Evolutionary conservation across 1,140 invertebrate genomes (phyloP), one percentile per base, ranked within the genome.

Genomic region (Scaptomyza montana): DNA sequence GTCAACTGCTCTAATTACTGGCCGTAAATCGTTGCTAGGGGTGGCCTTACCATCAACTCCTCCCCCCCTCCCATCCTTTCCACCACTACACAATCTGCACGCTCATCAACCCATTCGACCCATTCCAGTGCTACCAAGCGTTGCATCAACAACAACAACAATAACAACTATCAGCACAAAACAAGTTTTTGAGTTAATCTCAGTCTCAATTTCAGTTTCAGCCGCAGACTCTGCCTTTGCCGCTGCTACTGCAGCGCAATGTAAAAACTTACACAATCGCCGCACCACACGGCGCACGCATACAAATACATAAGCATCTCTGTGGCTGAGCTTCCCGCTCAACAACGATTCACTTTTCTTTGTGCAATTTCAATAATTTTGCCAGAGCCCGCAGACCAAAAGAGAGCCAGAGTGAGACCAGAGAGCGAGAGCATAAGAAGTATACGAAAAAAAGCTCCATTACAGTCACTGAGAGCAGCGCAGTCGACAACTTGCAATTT

Each of bases 321-420:
- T 63, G 36, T 46, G 53, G 28, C 46, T 9, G 36, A 66, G 69
- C 69, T 72, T 61, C 65, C 56, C 66, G 61, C 81, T 77, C 74
- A 70, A 66, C 84, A 74, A 66, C 84, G 72, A 86, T 86, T 86
- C 82, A 86, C 82, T 86, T 86, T 86, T 86, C 82, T 86, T 86
- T 86, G 82, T 86, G 82, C 82, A 82, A 86, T 86, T 86, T 68
- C 84, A 86, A 82, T 87, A 76, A 86, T 86, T 86, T 67, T 51
- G 56, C 49, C 63, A 68, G 41, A 57, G 70, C 47, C 53, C 63
- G 56, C 47, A 33, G 30, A 33, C 30, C 30, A 46, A 19, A 12
- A 69, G 39, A 72, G 36, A 8, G 19, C 51, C 49, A 61, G 43
- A 13, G 21, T 53, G 13, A 54, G 55, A n/a, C n/a, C 16, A 56